Conservation (phyloP, 2,797 vertebrate genomes). For the Malacoctenus gilli region DNA sequence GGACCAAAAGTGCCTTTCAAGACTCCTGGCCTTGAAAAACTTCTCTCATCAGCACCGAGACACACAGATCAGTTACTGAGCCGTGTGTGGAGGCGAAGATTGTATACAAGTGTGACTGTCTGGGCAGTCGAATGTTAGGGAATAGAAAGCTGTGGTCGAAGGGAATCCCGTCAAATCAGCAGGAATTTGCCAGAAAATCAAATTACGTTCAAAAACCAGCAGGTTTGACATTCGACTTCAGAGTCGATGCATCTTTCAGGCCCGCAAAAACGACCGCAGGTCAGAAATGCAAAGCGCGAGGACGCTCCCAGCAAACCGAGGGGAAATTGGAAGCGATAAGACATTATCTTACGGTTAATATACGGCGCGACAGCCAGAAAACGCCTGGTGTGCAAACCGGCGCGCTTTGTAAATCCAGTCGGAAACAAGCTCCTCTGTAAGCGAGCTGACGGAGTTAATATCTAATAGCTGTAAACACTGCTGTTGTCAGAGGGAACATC, state of each 20-base stretch:
- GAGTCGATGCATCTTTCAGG: slow-evolving; percentile 11
- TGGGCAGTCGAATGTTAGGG: no score
- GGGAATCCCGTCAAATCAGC: not conserved
- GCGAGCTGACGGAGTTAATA: slow-evolving; percentile 31
- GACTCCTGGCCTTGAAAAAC: slow-evolving; percentile 46
- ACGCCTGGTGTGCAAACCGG: not conserved
- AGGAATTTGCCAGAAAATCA: not conserved
- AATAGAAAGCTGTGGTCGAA: not conserved
- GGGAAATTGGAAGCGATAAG: slow-evolving; percentile 19
- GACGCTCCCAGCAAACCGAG: slow-evolving; percentile 8
- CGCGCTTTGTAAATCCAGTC: slow-evolving; percentile 33
- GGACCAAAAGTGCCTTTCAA: slow-evolving; percentile 36
- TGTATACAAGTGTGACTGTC: no score
- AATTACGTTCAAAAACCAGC: slow-evolving; percentile 4
- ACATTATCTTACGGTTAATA: slow-evolving; percentile 14
- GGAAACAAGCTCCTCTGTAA: slow-evolving; percentile 29
- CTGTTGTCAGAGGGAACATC: slow-evolving; percentile 40
- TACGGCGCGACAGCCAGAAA: slow-evolving; percentile 22
- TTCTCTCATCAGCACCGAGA: slow-evolving; percentile 28
- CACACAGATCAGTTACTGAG: slow-evolving; percentile 38
- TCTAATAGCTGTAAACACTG: slow-evolving; percentile 33
- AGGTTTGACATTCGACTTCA: slow-evolving; percentile 2
- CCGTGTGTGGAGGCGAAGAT: slow-evolving; percentile 1
- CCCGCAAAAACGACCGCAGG: not conserved
- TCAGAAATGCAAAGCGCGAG: slow-evolving; percentile 13